Evolutionary conservation across 2,113 vertebrate genomes (phyloP), one percentile per base, ranked within the genome.

Genomic region (Anhinga rufa): DNA sequence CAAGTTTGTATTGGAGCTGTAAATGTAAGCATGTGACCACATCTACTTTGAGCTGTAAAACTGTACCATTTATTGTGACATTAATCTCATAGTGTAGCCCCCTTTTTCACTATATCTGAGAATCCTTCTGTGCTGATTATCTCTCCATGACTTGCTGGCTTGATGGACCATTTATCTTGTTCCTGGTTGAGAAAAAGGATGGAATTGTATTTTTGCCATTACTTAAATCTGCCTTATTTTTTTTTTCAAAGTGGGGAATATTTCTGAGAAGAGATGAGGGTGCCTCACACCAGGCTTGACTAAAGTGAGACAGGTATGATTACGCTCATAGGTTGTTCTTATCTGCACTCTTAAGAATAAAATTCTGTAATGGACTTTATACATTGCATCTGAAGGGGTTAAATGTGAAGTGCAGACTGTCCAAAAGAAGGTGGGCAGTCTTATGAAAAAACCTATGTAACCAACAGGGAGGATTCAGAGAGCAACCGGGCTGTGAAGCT

Each of bases 301-400:
- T 76, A 49, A 58, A 70, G 48, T 49, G 61, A 66, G 46, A 36
- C 5, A 42, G 54, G 8, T 4, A 5, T 34, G 14, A 8, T 40
- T 28, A 12, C 31, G 21, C 16, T 34, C 5, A 19, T 11, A 17
- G 18, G 3, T 46, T 55, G 28, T 25, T 76, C 36, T 62, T 52
- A 15, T 10, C 15, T 44, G 29, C 36, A 26, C 19, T 70, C 18
- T 29, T 10, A 42, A 31, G 29, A 40, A 55, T 5, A 18, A 51
- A 81, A 48, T 14, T 44, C 12, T 28, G 8, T 42, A 38, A 14
- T 1, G 22, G 13, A 7, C 14, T 55, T 72, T 9, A 17, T 42
- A 42, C 6, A 8, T 6, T 1, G 0, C 5, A 3, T 36, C 28
- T 68, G 17, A 44, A 58, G 12, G 14, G 4, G 12, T 76, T 58